Evolutionary conservation across 2,113 vertebrate species (phyloP).

Genomic region (Brienomyrus brachyistius): DNA sequence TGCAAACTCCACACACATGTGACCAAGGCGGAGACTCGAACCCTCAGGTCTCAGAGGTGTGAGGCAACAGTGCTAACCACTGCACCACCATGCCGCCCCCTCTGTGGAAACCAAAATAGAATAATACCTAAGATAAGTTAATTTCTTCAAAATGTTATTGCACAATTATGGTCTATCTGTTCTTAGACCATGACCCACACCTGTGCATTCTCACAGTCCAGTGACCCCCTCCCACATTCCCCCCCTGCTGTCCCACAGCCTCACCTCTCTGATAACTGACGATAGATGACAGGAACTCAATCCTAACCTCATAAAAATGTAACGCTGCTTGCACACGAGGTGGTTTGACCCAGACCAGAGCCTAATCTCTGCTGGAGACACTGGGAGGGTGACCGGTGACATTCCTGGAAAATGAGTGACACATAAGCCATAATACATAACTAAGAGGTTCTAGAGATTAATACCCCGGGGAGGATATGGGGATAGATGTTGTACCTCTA

Average conservation of each 20-base stretch:
- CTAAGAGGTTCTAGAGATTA: not conserved
- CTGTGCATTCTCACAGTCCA: not conserved
- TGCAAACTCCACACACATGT: too few species aligned
- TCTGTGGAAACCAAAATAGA: not conserved
- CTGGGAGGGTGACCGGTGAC: not conserved
- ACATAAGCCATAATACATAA: not conserved
- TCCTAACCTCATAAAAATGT: constrained; percentile 13
- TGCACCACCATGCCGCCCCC: too few species aligned
- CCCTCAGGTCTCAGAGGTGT: too few species aligned
- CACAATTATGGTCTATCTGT: not conserved
- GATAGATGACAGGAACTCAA: constrained; percentile 15
- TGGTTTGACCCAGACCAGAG: not conserved
- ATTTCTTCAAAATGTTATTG: not conserved
- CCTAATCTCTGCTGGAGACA: not conserved
- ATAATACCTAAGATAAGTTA: not conserved
- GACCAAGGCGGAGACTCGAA: too few species aligned
- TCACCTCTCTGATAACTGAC: not conserved
- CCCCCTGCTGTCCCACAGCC: not conserved
- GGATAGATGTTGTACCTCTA: not conserved
- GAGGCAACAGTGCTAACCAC: too few species aligned
- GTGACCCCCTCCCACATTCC: not conserved
- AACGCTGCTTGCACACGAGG: not conserved
- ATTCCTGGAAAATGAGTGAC: not conserved
- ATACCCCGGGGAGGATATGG: not conserved
- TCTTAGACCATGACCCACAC: not conserved